A percentile compares a stretch with the other conserved stretches of the same genome.
Conservation (phyloP, 2,888 invertebrate species). For the Syritta pipiens region DNA sequence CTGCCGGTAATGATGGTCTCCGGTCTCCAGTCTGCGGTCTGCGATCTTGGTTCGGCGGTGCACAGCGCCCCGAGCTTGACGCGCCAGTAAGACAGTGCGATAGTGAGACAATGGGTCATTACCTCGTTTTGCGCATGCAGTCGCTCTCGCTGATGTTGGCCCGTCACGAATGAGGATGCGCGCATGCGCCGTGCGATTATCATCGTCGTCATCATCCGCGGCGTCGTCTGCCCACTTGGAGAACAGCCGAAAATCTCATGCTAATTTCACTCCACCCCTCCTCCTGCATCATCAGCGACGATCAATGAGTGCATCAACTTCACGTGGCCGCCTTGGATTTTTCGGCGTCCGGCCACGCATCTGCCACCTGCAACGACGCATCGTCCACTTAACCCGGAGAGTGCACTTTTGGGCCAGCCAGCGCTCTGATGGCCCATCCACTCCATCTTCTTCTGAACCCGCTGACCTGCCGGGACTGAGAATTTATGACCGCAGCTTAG, state of each 20-base stretch:
- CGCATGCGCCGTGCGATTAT: slow-evolving; percentile 24
- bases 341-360: neutral
- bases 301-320: slow-evolving; percentile 17
- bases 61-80: slow-evolving; percentile 12
- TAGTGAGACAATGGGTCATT: slow-evolving; percentile 67
- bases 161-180: slow-evolving; percentile 50
- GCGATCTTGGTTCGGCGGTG: slow-evolving; percentile 6
- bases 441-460: neutral
- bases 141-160: slow-evolving; percentile 49
- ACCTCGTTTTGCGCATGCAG: slow-evolving; percentile 52
- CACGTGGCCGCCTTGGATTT: too few species aligned
- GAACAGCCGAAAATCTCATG: slow-evolving; percentile 17
- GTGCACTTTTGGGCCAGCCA: slow-evolving; percentile 9
- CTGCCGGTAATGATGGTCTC: slow-evolving; percentile 14
- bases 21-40: slow-evolving; percentile 3
- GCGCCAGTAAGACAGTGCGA: slow-evolving; percentile 48
- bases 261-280: slow-evolving; percentile 1
- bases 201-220: slow-evolving; percentile 5
- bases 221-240: neutral
- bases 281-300: neutral
- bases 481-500: slow-evolving; percentile 26
- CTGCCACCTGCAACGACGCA: slow-evolving; percentile 34
- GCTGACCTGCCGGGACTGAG: neutral
- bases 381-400: slow-evolving; percentile 35
- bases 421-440: neutral